These are phyloP conservation scores for Tetramorium simillimum DNA, from an alignment of 1,140 invertebrate genomes.

Conservation along the genomic window DNA sequence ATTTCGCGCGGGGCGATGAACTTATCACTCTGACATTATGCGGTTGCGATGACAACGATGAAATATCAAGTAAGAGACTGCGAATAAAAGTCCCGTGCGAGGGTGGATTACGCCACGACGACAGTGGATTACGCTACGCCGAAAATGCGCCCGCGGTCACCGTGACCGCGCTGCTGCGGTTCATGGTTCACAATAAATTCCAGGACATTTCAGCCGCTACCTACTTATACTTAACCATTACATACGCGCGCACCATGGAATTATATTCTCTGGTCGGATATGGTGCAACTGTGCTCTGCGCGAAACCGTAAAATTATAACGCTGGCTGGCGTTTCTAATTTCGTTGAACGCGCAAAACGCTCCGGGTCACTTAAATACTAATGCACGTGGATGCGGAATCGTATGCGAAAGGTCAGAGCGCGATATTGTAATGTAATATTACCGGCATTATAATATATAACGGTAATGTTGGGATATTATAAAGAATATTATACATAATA, in stretches of 20 bases:
- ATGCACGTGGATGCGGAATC: slow-evolving; percentile 41
- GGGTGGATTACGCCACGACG: no score
- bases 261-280: slow-evolving; percentile 18
- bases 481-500: slow-evolving; percentile 24
- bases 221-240: slow-evolving; percentile 39
- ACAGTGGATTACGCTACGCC: neutral
- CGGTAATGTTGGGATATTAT: slow-evolving; percentile 5
- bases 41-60: slow-evolving; percentile 36
- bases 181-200: slow-evolving; percentile 39
- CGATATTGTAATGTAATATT: slow-evolving; percentile 26
- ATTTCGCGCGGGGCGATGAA: slow-evolving; percentile 8
- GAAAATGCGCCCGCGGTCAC: slow-evolving; percentile 45
- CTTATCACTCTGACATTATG: slow-evolving; percentile 22
- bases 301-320: slow-evolving; percentile 45
- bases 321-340: slow-evolving; percentile 45
- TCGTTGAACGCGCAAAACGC: slow-evolving; percentile 44
- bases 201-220: slow-evolving; percentile 21
- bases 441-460: slow-evolving; percentile 18
- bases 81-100: slow-evolving; percentile 34
- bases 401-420: slow-evolving; percentile 4
- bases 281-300: neutral
- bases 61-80: slow-evolving; percentile 47
- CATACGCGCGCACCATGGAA: slow-evolving; percentile 25
- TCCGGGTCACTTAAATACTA: slow-evolving; percentile 30
- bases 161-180: slow-evolving; percentile 8